Conservation (phyloP, 1,140 invertebrate species). For the Belonocnema kinseyi region DNA sequence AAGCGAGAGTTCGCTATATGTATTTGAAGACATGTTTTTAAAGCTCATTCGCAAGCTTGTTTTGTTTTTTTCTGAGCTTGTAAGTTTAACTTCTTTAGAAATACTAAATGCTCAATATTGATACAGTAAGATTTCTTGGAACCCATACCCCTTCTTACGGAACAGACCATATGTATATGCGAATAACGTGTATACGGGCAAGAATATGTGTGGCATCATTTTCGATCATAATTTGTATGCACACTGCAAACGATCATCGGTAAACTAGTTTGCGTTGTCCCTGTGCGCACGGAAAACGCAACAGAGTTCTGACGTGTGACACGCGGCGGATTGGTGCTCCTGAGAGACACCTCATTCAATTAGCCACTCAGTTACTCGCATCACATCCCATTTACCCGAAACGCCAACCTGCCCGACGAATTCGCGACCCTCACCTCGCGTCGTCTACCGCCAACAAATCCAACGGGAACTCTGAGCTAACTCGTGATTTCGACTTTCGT, state of each 20-base stretch:
- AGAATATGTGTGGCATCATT: neutral
- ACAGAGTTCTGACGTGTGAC: conserved; percentile 69
- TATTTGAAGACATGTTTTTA: no score
- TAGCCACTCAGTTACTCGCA: conserved; percentile 74
- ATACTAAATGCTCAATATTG: no score
- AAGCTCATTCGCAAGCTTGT: no score
- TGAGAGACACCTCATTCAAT: conserved; percentile 74
- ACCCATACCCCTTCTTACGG: no score
- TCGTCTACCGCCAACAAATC: conserved; percentile 35
- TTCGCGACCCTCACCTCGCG: conserved; percentile 33
- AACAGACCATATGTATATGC: no score
- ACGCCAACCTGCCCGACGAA: conserved; percentile 38
- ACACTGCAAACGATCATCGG: neutral
- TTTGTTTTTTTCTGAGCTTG: no score
- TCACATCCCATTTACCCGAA: conserved; percentile 69
- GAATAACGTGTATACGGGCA: no score
- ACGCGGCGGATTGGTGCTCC: conserved; percentile 65
- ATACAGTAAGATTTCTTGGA: no score
- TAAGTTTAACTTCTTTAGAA: no score
- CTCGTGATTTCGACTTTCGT: conserved; percentile 19
- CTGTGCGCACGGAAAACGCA: conserved; percentile 19
- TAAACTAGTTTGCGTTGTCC: conserved; percentile 18
- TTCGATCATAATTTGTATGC: conserved; percentile 32
- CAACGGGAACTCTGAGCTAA: conserved; percentile 25
- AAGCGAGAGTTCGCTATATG: no score